phyloP scores from a whole-genome alignment of 2,888 invertebrate genomes.

The Pachycephus smyrnensis region DNA sequence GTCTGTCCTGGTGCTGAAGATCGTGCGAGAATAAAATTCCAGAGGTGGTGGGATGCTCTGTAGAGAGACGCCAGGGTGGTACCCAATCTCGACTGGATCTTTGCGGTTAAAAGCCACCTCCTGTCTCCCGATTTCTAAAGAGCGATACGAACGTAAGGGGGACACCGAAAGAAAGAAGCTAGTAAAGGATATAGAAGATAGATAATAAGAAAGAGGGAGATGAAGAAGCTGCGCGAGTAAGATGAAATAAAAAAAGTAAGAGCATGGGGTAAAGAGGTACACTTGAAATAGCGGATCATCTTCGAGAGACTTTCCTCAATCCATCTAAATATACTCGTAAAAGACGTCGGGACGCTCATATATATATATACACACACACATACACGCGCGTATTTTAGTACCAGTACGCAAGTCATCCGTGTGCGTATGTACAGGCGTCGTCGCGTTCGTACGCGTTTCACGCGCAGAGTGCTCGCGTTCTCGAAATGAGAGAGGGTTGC shows the following conservation, averaged over 20 bases:
- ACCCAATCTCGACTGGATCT: neutral
- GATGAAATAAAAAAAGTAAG: slow-evolving; percentile 3
- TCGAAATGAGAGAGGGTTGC: slow-evolving; percentile 22
- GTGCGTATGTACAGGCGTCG: slow-evolving; percentile 2
- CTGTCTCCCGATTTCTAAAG: neutral
- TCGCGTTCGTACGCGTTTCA: neutral
- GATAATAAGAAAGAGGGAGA: slow-evolving; percentile 7
- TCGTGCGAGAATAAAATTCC: neutral
- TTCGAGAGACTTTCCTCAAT: slow-evolving; percentile 43
- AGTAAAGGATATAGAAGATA: slow-evolving; percentile 9
- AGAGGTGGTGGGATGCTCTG: neutral
- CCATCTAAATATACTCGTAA: slow-evolving; percentile 44
- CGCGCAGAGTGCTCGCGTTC: slow-evolving; percentile 8
- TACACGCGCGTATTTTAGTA: slow-evolving; percentile 7
- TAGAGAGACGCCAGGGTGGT: neutral
- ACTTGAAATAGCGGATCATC: slow-evolving; percentile 53
- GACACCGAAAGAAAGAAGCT: slow-evolving; percentile 9
- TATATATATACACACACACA: slow-evolving; percentile 6
- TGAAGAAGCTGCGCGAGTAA: slow-evolving; percentile 17
- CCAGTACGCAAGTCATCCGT: neutral
- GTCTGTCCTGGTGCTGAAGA: neutral
- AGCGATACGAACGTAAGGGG: neutral
- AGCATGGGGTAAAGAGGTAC: slow-evolving; percentile 17
- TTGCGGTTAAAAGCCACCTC: too few species aligned
- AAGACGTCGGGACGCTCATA: slow-evolving; percentile 20